phyloP scores from a whole-genome alignment of 2,888 invertebrate genomes.

The Aporophyla lueneburgensis region DNA sequence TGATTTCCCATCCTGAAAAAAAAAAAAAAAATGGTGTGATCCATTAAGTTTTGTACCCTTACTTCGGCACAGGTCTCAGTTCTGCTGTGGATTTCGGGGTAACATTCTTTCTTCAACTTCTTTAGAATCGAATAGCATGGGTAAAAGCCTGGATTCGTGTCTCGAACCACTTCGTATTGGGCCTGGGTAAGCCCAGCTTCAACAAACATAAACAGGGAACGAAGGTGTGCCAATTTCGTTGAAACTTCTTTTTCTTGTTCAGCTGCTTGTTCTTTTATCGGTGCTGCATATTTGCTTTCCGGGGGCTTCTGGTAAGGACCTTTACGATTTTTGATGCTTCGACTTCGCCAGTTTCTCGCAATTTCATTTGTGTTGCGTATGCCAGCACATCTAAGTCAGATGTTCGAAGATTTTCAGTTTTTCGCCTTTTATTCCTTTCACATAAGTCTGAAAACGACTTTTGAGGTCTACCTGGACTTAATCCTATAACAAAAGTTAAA shows the following conservation, averaged over 20 bases:
- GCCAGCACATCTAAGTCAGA: conserved; percentile 37
- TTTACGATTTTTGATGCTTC: conserved; percentile 56
- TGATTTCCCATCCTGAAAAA: too few relatives aligned
- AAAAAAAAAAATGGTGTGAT: conserved; percentile 41
- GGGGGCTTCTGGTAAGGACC: conserved; percentile 42
- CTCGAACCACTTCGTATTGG: conserved; percentile 13
- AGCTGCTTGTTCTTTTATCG: conserved; percentile 40
- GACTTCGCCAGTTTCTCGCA: conserved; percentile 45
- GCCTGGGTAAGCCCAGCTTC: conserved; percentile 22
- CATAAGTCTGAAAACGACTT: conserved; percentile 42
- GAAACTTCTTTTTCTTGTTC: conserved; percentile 38
- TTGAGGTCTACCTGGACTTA: conserved; percentile 41
- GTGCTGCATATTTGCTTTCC: conserved; percentile 41
- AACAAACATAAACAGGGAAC: conserved; percentile 17
- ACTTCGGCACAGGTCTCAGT: conserved; percentile 54
- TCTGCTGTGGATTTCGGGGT: conserved; percentile 48
- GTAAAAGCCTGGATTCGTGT: conserved; percentile 31
- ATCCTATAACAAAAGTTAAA: conserved; percentile 32
- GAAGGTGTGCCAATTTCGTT: conserved; percentile 32
- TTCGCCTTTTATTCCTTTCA: conserved; percentile 45
- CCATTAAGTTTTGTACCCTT: conserved; percentile 46
- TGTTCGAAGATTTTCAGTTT: conserved; percentile 50
- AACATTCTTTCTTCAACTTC: conserved; percentile 48
- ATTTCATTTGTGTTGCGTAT: conserved; percentile 53
- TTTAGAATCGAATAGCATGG: conserved; percentile 40